These are phyloP conservation scores for Pardosa pseudoannulata DNA, from an alignment of 2,888 invertebrate genomes.

Conservation along the genomic window DNA sequence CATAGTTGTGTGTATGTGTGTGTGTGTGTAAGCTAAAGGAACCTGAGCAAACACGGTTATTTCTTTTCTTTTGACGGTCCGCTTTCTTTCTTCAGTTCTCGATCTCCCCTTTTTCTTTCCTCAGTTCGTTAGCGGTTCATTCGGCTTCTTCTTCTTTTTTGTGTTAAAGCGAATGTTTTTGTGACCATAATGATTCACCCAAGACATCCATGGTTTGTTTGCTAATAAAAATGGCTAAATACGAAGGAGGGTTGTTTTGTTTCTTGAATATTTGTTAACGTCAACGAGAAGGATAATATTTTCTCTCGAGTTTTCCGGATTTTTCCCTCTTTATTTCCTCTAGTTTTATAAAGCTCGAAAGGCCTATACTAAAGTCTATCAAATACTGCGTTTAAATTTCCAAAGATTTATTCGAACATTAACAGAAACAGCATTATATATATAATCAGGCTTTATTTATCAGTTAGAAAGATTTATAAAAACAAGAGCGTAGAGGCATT, in stretches of 20 bases:
- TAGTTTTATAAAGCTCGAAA: too few species aligned
- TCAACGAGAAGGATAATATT: too few species aligned
- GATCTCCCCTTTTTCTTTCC: conserved; percentile 26
- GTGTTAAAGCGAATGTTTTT: conserved; percentile 41
- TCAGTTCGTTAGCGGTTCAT: conserved; percentile 54
- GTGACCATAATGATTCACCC: conserved; percentile 58
- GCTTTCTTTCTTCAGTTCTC: background rate
- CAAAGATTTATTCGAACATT: too few species aligned
- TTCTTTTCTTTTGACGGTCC: conserved; percentile 28
- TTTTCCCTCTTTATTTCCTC: too few species aligned
- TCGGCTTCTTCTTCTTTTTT: conserved; percentile 37
- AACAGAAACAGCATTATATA: too few species aligned
- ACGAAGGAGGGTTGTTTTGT: background rate
- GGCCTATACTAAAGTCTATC: too few species aligned
- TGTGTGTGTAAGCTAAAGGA: conserved; percentile 15
- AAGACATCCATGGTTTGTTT: background rate
- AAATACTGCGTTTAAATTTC: too few species aligned
- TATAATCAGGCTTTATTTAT: too few species aligned
- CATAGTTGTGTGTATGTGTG: conserved; percentile 46
- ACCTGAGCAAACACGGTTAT: conserved; percentile 59
- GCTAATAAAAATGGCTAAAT: background rate
- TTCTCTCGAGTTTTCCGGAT: too few species aligned
- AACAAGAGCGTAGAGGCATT: too few species aligned
- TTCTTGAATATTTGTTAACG: background rate
- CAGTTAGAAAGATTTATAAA: too few species aligned